phyloP scores from a whole-genome alignment of 2,113 vertebrate species.

The Pluvianellus socialis region DNA sequence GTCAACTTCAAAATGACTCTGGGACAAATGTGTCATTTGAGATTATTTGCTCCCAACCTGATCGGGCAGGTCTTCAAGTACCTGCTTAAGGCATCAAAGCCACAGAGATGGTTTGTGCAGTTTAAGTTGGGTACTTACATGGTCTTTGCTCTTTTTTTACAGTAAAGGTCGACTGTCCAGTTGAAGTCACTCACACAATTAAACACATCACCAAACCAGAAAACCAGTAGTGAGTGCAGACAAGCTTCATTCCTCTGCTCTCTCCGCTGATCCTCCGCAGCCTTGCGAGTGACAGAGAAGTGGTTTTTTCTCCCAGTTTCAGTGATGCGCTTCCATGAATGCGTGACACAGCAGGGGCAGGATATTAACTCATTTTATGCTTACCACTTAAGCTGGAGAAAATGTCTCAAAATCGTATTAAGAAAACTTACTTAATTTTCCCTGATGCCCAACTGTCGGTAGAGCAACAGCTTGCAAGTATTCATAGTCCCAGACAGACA shows the following conservation, averaged over 20 bases:
- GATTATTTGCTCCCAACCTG: not conserved
- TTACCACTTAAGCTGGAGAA: not conserved
- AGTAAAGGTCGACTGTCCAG: not conserved
- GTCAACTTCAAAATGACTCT: not conserved
- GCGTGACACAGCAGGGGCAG: not conserved
- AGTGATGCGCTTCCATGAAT: not conserved
- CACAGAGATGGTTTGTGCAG: not conserved
- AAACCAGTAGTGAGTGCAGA: not conserved
- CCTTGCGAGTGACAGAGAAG: not conserved
- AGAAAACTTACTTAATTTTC: not conserved
- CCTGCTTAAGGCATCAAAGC: not conserved
- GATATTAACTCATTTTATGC: not conserved
- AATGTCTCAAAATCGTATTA: not conserved
- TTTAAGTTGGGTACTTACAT: not conserved
- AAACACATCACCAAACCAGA: not conserved
- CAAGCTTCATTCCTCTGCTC: not conserved
- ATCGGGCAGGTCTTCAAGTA: not conserved
- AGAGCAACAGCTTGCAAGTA: not conserved
- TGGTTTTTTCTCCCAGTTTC: not conserved
- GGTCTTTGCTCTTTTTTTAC: not conserved
- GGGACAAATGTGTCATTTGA: not conserved
- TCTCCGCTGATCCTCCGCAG: fast-evolving
- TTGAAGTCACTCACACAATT: not conserved
- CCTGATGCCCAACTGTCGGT: not conserved
- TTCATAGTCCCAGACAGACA: not conserved